These are phyloP conservation scores for Eira barbara DNA, from an alignment of 2,113 vertebrate species.

Conservation along the genomic window DNA sequence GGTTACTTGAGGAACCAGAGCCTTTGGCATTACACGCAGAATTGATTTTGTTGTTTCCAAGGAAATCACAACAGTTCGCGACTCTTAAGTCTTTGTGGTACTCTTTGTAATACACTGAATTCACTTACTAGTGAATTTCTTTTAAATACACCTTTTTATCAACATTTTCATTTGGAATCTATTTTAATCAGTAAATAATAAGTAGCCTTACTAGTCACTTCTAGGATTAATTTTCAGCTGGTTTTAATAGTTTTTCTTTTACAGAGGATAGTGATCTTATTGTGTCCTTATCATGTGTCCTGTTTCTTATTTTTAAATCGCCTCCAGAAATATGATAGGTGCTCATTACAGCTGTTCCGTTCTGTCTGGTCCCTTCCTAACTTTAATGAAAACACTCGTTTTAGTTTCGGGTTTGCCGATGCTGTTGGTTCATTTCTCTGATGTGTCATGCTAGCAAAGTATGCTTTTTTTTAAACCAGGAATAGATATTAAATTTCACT, in stretches of 20 bases:
- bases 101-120: neutral
- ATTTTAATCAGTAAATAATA: neutral
- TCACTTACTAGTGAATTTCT: neutral
- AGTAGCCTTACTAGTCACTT: neutral
- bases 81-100: neutral
- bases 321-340: neutral
- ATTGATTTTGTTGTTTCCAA: slow-evolving; percentile 7
- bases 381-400: neutral
- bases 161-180: neutral
- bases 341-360: neutral
- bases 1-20: neutral
- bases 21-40: neutral
- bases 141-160: neutral
- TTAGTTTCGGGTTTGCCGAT: neutral
- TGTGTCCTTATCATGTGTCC: neutral
- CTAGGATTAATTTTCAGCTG: slow-evolving; percentile 2
- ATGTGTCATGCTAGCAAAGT: neutral
- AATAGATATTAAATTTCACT: neutral
- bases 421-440: neutral
- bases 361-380: neutral
- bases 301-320: neutral
- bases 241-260: neutral
- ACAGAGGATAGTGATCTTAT: neutral
- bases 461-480: neutral
- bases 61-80: neutral